Evolutionary conservation across 2,113 vertebrate genomes (phyloP).

Genomic region (Urocitellus parryii): DNA sequence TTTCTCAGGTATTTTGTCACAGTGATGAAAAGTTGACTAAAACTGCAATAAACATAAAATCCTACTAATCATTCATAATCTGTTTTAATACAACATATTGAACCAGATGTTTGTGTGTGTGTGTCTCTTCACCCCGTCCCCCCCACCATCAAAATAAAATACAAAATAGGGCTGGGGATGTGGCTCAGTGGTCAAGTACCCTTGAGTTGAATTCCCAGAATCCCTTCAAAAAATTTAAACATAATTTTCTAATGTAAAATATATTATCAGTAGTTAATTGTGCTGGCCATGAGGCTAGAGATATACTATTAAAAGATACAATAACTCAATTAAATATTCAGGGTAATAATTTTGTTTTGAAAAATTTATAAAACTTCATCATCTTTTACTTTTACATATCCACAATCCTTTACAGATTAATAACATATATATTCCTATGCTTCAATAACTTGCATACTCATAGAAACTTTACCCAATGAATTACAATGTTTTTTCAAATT

Average conservation of each 20-base stretch:
- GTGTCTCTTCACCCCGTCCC: background rate
- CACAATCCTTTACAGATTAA: background rate
- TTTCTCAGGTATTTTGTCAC: too few species aligned
- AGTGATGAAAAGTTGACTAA: too few species aligned
- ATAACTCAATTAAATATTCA: background rate
- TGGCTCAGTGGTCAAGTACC: too few species aligned
- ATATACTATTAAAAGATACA: background rate
- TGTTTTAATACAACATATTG: background rate
- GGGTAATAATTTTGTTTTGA: background rate
- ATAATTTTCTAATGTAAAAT: background rate
- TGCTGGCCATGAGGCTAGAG: background rate
- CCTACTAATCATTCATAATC: background rate
- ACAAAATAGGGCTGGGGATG: too few species aligned
- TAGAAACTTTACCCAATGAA: background rate
- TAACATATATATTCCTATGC: background rate
- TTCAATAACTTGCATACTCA: background rate
- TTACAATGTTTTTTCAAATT: background rate
- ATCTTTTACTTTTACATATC: background rate
- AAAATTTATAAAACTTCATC: background rate
- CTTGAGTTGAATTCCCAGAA: too few species aligned
- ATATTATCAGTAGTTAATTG: background rate
- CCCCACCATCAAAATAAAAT: too few species aligned
- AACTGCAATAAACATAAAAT: background rate
- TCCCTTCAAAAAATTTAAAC: background rate
- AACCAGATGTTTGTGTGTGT: background rate